These are phyloP conservation scores for Spicauda simplicius DNA, from an alignment of 2,888 invertebrate genomes.

Conservation along the genomic window DNA sequence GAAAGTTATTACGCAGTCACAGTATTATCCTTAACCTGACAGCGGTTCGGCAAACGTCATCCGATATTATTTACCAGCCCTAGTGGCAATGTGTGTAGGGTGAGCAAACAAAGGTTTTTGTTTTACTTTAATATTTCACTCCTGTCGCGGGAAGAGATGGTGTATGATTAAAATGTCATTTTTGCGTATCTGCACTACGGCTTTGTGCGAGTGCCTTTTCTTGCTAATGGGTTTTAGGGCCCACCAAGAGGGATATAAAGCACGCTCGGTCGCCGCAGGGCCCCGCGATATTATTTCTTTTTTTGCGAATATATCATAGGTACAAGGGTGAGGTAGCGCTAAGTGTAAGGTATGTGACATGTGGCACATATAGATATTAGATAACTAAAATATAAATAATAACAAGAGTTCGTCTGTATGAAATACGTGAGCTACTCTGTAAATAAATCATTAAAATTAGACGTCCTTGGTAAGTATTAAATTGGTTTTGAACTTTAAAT, in stretches of 20 bases:
- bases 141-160: constrained; percentile 63
- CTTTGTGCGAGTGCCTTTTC: constrained; percentile 46
- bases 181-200: constrained; percentile 46
- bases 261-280: constrained; percentile 24
- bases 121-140: constrained; percentile 77
- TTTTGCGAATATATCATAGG: constrained; percentile 27
- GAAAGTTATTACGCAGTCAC: not conserved
- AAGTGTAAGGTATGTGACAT: not conserved
- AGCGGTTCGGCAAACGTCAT: not conserved
- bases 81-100: constrained; percentile 43
- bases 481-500: too few relatives aligned
- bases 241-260: constrained; percentile 32
- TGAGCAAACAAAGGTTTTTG: constrained; percentile 63
- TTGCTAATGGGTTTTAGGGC: constrained; percentile 41
- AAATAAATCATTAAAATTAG: too few relatives aligned
- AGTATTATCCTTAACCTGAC: not conserved
- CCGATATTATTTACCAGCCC: constrained; percentile 10
- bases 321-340: constrained; percentile 9
- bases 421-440: too few relatives aligned
- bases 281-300: constrained; percentile 21
- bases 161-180: constrained; percentile 66
- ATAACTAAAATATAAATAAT: too few relatives aligned
- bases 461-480: too few relatives aligned
- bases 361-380: not conserved
- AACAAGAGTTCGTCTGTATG: too few relatives aligned